Base-by-base conservation (phyloP, 2,888 invertebrate species). In the Siphonodentalium dalli region DNA sequence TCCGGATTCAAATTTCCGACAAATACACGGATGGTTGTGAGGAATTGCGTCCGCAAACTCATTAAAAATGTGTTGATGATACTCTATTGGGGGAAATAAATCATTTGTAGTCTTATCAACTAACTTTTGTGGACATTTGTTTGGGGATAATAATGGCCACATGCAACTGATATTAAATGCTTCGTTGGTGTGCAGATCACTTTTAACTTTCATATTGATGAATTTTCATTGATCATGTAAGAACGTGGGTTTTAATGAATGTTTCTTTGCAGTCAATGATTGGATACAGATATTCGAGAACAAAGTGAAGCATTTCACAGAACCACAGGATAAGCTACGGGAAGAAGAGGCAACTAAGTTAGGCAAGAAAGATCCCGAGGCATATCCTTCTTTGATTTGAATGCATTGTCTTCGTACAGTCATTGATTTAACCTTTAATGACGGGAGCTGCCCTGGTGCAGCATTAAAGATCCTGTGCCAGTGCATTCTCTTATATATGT, bases 251-350 rank as follows among this genome's bases (percentile, higher is more conserved):
- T n/a, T n/a, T n/a, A n/a, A n/a, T n/a, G n/a, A n/a, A 3, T 20
- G 6, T 20, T 56, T 44, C 37, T 41, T 70, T 72, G 15, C 74
- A 82, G 82, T 83, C 46, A 81, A 75, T 57, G 84, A 84, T 26
- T 85, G 83, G 75, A 79, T 82, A 33, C 71, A 69, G 55, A 86
- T 87, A 46, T 93, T 97, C 78, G 96, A 97, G 82, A 85, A 86
- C n/a, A 96, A 96, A 84, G 90, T 98, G 86, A 87, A 90, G 9
- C 89, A 90, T 15, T 94, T 96, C 77, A 84, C 96, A 27, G 89
- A 93, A 63, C 90, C 91, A 47, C 87, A 88, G 7, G 87, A 88
- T 0, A 83, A 82, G 56, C 70, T 93, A 3, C 84, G 87, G 11
- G 87, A 88, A 18, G 89, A 90, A 21, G 93, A 94, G 61, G 86